Evolutionary conservation across 2,888 invertebrate genomes (phyloP), one percentile per base, ranked within the genome.

Genomic region (Rhagonycha lutea): DNA sequence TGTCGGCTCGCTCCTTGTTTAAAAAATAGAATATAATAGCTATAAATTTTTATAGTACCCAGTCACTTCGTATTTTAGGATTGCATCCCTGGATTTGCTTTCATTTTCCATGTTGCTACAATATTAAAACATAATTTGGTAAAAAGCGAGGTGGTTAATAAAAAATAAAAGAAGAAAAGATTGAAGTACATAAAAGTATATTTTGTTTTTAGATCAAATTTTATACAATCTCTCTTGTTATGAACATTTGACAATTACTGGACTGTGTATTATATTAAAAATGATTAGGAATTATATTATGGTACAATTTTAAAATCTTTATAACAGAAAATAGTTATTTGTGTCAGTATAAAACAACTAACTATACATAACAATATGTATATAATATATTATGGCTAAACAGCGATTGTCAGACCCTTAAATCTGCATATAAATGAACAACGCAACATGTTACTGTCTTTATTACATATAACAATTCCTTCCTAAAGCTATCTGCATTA

Each of bases 341-440:
- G 75, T 77, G 77, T 77, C 74, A 77, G 77, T 77, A 77, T 77
- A 77, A 77, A 77, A 77, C 75, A 77, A 77, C 73, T 47, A 47
- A 47, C n/a, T 75, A 73, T 77, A 77, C 77, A 77, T 77, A 77
- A 77, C 77, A 77, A 77, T 75, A 77, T 77, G 77, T 77, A 77
- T 75, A 77, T 77, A 77, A 74, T 77, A 75, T 77, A 65, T 72
- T 77, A 77, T 77, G 77, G 77, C 77, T 77, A 77, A 77, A 74
- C 75, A 75, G 77, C 77, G 75, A 75, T 77, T 77, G 77, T 77
- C 77, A 77, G 75, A 77, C 75, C 77, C 75, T 78, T 68, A 68
- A 78, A 78, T 78, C 77, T 77, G 77, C 68, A 70, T 77, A 72
- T 60, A 74, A 62, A 77, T 78, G 73, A 78, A 76, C 78, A 76